Percentiles rank a stretch among this genome's conserved stretches.
Evolutionary conservation across 1,140 invertebrate genomes (phyloP).

Genomic region (Orchestia grillus): DNA sequence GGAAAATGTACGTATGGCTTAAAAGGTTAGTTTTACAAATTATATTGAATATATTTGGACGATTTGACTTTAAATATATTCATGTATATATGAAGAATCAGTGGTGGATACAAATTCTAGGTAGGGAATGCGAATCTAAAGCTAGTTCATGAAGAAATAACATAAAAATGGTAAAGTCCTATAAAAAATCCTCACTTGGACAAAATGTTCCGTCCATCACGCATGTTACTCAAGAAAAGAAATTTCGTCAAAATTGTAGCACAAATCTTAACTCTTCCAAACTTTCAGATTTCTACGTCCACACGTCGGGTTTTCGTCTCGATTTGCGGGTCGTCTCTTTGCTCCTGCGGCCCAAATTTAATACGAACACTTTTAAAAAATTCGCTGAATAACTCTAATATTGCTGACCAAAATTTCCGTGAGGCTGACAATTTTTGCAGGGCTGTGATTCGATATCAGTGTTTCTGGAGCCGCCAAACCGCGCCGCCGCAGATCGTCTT

Average conservation of each 20-base stretch:
- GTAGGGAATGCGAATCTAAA: too few species aligned
- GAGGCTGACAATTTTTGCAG: conserved; percentile 10
- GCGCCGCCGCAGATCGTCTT: not conserved
- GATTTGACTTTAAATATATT: too few species aligned
- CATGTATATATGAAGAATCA: too few species aligned
- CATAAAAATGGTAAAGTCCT: too few species aligned
- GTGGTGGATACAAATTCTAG: too few species aligned
- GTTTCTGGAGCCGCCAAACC: not conserved
- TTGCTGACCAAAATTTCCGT: conserved; percentile 6
- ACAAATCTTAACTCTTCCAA: not conserved
- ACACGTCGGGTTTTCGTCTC: not conserved
- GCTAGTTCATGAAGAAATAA: too few species aligned
- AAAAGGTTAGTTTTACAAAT: too few species aligned
- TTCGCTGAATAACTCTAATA: not conserved
- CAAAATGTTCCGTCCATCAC: not conserved
- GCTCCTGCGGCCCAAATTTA: not conserved
- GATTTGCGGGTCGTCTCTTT: not conserved
- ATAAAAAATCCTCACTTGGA: not conserved
- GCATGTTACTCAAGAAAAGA: not conserved
- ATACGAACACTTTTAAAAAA: not conserved
- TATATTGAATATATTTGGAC: too few species aligned
- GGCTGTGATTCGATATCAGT: not conserved
- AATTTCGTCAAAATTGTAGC: not conserved
- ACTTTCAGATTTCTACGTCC: not conserved
- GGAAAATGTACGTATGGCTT: too few species aligned